Evolutionary conservation across 2,113 vertebrate genomes (phyloP).

Genomic region (Ranitomeya imitator): DNA sequence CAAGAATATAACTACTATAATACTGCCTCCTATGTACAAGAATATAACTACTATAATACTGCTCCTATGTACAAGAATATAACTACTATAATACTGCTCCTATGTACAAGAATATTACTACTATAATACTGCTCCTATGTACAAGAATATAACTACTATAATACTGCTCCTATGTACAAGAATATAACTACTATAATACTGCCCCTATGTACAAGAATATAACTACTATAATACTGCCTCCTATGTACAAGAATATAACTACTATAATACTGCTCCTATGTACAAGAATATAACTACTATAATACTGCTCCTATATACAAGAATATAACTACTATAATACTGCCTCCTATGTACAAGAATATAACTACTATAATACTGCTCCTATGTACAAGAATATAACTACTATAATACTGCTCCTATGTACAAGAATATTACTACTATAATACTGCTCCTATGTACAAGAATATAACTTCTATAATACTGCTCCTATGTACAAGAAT

Average conservation of each 20-base stretch:
- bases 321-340: conserved; percentile 7
- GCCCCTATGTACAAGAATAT: neutral
- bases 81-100: neutral
- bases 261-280: neutral
- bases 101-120: neutral
- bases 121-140: neutral
- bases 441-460: neutral
- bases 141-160: neutral
- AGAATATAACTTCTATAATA: conserved; percentile 15
- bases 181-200: neutral
- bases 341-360: neutral
- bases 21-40: neutral
- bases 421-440: neutral
- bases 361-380: neutral
- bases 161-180: neutral
- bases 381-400: neutral
- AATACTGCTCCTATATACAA: neutral
- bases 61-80: neutral
- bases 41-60: neutral
- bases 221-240: neutral
- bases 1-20: conserved; percentile 7
- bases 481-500: neutral
- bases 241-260: neutral
- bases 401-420: neutral
- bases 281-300: neutral